These are phyloP conservation scores for Acromyrmex charruanus DNA, from an alignment of 1,140 invertebrate species.

Conservation along the genomic window DNA sequence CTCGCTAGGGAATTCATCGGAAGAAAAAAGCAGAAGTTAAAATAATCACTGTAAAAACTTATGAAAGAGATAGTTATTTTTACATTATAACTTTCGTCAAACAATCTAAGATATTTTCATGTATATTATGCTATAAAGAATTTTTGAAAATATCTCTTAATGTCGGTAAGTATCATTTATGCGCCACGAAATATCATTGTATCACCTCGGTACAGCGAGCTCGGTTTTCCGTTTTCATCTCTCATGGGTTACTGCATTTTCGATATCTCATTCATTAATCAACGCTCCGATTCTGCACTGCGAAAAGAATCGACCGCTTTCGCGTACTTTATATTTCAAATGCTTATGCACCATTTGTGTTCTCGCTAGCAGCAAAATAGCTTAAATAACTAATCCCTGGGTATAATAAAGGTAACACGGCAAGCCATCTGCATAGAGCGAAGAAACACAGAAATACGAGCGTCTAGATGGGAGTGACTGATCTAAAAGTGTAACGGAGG, in stretches of 20 bases:
- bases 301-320: slow-evolving; percentile 37
- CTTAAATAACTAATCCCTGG: slow-evolving; percentile 49
- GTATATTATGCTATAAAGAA: neutral
- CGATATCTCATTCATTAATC: slow-evolving; percentile 42
- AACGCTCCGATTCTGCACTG: slow-evolving; percentile 20
- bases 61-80: neutral
- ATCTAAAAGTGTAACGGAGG: slow-evolving; percentile 62
- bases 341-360: slow-evolving; percentile 35
- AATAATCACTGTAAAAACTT: neutral
- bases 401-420: slow-evolving; percentile 47
- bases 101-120: neutral
- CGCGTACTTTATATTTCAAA: slow-evolving; percentile 42
- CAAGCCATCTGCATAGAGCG: slow-evolving; percentile 53
- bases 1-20: neutral
- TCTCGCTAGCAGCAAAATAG: slow-evolving; percentile 43
- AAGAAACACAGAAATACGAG: slow-evolving; percentile 61
- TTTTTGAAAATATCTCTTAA: neutral
- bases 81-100: slow-evolving; percentile 1
- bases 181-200: neutral
- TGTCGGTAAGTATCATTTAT: neutral
- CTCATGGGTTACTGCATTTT: slow-evolving; percentile 18
- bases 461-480: slow-evolving; percentile 54
- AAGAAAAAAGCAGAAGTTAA: neutral
- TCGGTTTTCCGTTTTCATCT: neutral
- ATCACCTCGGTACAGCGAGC: neutral